Evolutionary conservation across 2,888 invertebrate species (phyloP).

Genomic region (Coronaproctus castanopsis): DNA sequence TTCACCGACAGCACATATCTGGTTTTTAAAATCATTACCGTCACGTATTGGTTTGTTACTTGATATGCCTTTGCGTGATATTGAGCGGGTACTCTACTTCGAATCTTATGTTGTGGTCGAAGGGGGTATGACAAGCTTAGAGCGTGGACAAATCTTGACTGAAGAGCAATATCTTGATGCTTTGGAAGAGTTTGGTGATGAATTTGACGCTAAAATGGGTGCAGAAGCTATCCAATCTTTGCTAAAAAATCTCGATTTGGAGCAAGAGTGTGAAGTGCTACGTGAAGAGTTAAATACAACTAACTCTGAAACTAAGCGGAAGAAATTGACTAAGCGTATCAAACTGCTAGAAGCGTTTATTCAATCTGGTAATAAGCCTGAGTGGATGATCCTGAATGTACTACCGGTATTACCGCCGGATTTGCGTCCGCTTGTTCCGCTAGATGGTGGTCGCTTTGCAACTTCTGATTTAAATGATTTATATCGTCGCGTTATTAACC

Average conservation of each 20-base stretch:
- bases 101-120: slow-evolving; percentile 1
- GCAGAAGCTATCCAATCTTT: slow-evolving; percentile 11
- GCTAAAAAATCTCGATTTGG: slow-evolving; percentile 7
- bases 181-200: slow-evolving; percentile 2
- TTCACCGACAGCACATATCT: slow-evolving; percentile 8
- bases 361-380: slow-evolving; percentile 4
- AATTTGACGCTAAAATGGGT: slow-evolving; percentile 6
- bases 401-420: slow-evolving; percentile 11
- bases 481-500: slow-evolving; percentile 7
- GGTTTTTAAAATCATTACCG: slow-evolving; percentile 6
- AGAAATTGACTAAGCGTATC: not conserved
- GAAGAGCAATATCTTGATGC: slow-evolving; percentile 4
- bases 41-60: not conserved
- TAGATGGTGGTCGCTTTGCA: slow-evolving; percentile 9
- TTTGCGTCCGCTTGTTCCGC: slow-evolving; percentile 6
- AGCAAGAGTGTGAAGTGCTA: not conserved
- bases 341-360: slow-evolving; percentile 6
- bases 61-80: not conserved
- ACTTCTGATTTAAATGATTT: slow-evolving; percentile 12
- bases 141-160: not conserved
- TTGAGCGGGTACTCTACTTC: slow-evolving; percentile 1
- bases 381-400: slow-evolving; percentile 10
- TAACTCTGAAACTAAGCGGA: not conserved
- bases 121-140: not conserved
- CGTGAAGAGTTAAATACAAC: not conserved